Evolutionary conservation across 1,140 invertebrate species (phyloP), one percentile per base, ranked within the genome.

Genomic region (Cheumatopsyche charites): DNA sequence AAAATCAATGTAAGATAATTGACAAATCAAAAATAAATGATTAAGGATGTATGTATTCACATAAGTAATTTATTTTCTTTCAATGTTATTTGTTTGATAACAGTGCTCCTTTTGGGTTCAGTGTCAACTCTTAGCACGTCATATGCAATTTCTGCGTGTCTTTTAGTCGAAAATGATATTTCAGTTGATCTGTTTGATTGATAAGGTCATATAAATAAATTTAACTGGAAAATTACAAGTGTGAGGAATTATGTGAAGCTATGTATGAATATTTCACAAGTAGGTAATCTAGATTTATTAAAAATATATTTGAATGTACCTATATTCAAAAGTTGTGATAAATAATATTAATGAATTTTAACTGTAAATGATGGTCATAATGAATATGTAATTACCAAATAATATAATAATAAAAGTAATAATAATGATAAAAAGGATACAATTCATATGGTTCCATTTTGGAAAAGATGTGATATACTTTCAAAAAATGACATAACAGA

Each of bases 81-180:
- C 1, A 89, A 63, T n/a, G 71, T 76, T 13, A 94, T 80, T n/a
- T 79, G 78, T 79, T 90, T 93, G n/a, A 78, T 82, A 1, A 90
- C 87, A 74, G 85, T 85, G 77, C 90, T 89, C 76, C 90, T 82
- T 77, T 87, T 88, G 2, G 92, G 92, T 80, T 94, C 92, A 45
- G 83, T 75, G 79, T 94, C 93, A 9, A 95, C 91, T 79, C 85
- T 84, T 7, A 95, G 79, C 6, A 91, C 89, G 77, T 91, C 87
- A 80, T 87, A 91, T 15, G 85, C 90, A 76, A 94, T 89, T 79
- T 90, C 85, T 11, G 92, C 92, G 78, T 90, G 83, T 76, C 85
- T 78, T 11, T 78, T 73, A 36, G 84, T 85, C 45, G 87, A 82
- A 80, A 94, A 93, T 36, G 90, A 90, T 70, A 93, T 78, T 78